Base-by-base conservation (phyloP, 2,888 invertebrate species). In the Ophion ventricosus region DNA sequence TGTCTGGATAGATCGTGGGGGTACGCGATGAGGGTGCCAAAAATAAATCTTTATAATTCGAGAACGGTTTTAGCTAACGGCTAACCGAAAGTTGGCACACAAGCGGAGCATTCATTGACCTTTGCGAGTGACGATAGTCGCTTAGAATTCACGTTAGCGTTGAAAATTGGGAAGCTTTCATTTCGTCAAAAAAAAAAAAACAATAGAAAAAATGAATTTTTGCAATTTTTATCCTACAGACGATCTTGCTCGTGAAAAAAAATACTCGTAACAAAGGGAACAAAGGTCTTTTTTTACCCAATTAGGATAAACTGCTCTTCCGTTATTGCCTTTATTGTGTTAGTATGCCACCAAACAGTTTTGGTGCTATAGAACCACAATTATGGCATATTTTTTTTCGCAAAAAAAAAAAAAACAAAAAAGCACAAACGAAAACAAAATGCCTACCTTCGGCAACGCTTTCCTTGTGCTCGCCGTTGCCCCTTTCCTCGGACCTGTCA, bases 401-500 rank as follows among this genome's bases (percentile, higher is more conserved):
- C 1, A 3, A 14, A 25, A 35, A 14, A 26, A 10, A 26, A 1
- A n/a, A 4, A 1, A 54, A 14, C 4, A 23, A 14, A 59, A 4
- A 1, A 54, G 54, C 4, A 23, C 8, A 59, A 64, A 40, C 25
- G 11, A 25, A 64, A 20, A 25, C 14, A 20, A 49, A 35, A 72
- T 61, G 35, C 81, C 84, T 84, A 93, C 93, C 93, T 92, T 93
- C 93, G 54, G 93, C 93, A 54, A 92, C 93, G 87, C 90, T 91
- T 80, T 93, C 93, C 85, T 92, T 92, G 83, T 88, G 89, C 78
- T 93, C 93, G 72, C 91, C 90, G 84, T 91, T 92, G 70, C 80
- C 92, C 72, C 92, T 91, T 80, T 93, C 92, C 86, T 92, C 91
- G 80, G 92, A 93, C 57, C 91, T 88, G 63, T 92, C 92, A 84